Conservation (phyloP, 2,888 invertebrate genomes). For the Rhimphoctona megacephalus region DNA sequence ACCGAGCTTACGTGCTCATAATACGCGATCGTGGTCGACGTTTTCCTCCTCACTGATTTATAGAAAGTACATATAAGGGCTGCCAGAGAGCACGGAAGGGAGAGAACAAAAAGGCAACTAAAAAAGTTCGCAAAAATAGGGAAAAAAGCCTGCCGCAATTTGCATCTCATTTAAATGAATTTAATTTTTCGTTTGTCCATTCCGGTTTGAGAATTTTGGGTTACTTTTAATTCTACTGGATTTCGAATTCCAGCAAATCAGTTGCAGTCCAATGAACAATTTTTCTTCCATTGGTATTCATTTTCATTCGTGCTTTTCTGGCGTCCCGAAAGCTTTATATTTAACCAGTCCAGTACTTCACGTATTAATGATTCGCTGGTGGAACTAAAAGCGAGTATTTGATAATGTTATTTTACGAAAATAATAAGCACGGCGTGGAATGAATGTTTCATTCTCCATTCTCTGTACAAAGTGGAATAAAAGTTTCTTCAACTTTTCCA, state of each 20-base stretch:
- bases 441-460: slow-evolving; percentile 18
- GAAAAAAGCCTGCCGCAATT: not conserved
- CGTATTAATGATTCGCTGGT: slow-evolving; percentile 63
- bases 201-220: not conserved
- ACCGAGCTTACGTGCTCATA: slow-evolving; percentile 70
- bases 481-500: slow-evolving; percentile 31
- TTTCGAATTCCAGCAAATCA: not conserved
- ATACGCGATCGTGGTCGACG: slow-evolving; percentile 62
- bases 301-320: not conserved
- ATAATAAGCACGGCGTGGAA: slow-evolving; percentile 19
- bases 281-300: not conserved
- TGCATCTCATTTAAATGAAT: not conserved
- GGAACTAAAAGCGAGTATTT: slow-evolving; percentile 26
- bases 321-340: not conserved
- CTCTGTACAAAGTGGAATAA: slow-evolving; percentile 16
- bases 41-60: slow-evolving; percentile 10
- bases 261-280: not conserved
- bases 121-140: not conserved
- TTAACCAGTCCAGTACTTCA: slow-evolving; percentile 26
- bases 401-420: slow-evolving; percentile 27
- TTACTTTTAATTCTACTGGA: not conserved
- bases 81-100: not conserved
- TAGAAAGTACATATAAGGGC: slow-evolving; percentile 24
- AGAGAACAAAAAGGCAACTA: not conserved
- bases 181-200: not conserved